phyloP scores from a whole-genome alignment of 2,888 invertebrate species.

The Tipula confusa region DNA sequence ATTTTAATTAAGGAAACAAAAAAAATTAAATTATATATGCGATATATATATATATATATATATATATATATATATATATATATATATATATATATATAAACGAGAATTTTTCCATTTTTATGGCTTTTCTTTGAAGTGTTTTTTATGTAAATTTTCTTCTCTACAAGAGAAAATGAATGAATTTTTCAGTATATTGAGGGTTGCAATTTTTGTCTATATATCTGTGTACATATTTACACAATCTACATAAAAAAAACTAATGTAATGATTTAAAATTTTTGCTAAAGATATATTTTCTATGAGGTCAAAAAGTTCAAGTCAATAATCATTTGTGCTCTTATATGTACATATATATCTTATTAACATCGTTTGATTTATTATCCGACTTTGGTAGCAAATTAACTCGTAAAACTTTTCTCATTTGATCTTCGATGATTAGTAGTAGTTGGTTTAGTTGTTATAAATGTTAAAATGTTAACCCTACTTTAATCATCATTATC shows the following conservation, averaged over 20 bases:
- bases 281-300: not conserved
- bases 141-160: not conserved
- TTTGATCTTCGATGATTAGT: not conserved
- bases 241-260: not conserved
- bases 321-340: not conserved
- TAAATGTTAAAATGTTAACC: not conserved
- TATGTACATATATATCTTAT: not conserved
- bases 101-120: not conserved
- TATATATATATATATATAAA: not conserved
- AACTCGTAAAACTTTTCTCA: not conserved
- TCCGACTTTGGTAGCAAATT: not conserved
- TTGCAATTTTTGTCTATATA: not conserved
- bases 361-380: not conserved
- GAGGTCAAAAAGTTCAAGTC: not conserved
- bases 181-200: not conserved
- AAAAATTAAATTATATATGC: not conserved
- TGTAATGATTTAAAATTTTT: not conserved
- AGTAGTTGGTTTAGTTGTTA: too few relatives aligned
- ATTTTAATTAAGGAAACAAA: slow-evolving; percentile 1
- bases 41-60: not conserved
- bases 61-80: not conserved
- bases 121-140: slow-evolving; percentile 1
- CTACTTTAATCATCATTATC: not conserved
- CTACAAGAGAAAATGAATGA: not conserved
- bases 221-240: not conserved